Conservation (phyloP, 2,888 invertebrate genomes). For the Orthosia cruda region DNA sequence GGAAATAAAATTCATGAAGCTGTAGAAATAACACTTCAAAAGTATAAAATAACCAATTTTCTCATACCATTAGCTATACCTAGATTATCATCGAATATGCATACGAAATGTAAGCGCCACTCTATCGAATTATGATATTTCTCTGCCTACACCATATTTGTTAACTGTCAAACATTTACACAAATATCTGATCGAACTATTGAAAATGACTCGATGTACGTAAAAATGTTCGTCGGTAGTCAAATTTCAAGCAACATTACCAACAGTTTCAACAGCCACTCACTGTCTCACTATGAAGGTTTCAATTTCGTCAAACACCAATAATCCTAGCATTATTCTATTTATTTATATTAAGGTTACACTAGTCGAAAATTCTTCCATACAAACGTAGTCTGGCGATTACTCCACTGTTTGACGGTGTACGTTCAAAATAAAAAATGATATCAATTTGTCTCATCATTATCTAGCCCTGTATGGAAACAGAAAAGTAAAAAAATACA, state of each 20-base stretch:
- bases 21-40: not conserved
- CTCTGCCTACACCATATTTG: slow-evolving; percentile 13
- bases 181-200: slow-evolving; percentile 46
- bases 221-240: slow-evolving; percentile 35
- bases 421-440: too few species aligned
- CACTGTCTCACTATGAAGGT: slow-evolving; percentile 30
- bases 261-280: slow-evolving; percentile 36
- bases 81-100: slow-evolving; percentile 2
- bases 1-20: not conserved
- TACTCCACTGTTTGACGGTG: too few species aligned
- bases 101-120: slow-evolving; percentile 17
- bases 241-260: slow-evolving; percentile 44
- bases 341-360: slow-evolving; percentile 40
- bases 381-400: too few species aligned
- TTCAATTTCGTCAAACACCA: slow-evolving; percentile 51
- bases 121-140: slow-evolving; percentile 29
- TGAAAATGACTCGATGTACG: slow-evolving; percentile 2
- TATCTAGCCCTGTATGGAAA: too few species aligned
- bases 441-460: too few species aligned
- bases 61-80: not conserved
- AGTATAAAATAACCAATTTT: not conserved
- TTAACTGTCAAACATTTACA: slow-evolving; percentile 47
- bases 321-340: slow-evolving; percentile 44
- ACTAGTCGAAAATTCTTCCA: too few species aligned
- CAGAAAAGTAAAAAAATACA: too few species aligned